phyloP scores from a whole-genome alignment of 2,113 vertebrate genomes.

The Chaenogobius annularis region DNA sequence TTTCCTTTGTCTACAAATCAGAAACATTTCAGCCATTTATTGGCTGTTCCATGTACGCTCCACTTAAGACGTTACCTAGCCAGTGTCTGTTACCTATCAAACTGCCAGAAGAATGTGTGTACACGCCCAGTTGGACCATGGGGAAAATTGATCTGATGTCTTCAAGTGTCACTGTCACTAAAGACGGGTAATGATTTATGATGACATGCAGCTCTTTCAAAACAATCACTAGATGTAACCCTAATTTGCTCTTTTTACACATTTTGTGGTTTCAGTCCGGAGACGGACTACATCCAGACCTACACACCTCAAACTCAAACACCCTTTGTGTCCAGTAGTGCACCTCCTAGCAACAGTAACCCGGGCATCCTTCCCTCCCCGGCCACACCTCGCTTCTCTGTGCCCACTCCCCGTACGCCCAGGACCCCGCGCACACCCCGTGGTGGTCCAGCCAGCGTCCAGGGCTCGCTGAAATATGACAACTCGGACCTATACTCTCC shows the following conservation, averaged over 20 bases:
- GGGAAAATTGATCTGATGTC: slow-evolving; percentile 93
- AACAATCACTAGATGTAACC: not conserved
- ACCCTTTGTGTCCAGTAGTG: slow-evolving; percentile 91
- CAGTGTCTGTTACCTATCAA: slow-evolving; percentile 92
- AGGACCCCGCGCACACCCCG: slow-evolving; percentile 93
- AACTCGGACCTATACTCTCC: slow-evolving; percentile 97
- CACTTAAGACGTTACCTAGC: slow-evolving; percentile 92
- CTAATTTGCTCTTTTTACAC: not conserved
- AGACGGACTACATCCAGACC: slow-evolving; percentile 92
- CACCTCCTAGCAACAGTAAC: slow-evolving; percentile 93
- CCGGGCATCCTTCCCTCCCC: slow-evolving; percentile 94
- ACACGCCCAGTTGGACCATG: slow-evolving; percentile 93
- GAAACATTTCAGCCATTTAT: slow-evolving; percentile 88
- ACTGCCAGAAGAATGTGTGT: slow-evolving; percentile 91
- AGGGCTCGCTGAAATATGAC: slow-evolving; percentile 96
- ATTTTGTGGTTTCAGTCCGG: slow-evolving; percentile 78
- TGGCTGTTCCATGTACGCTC: slow-evolving; percentile 95
- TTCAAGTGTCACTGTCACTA: slow-evolving; percentile 86
- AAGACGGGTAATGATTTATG: slow-evolving; percentile 83
- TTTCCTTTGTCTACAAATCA: slow-evolving; percentile 94
- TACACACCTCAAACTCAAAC: slow-evolving; percentile 96
- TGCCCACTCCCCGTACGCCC: slow-evolving; percentile 92
- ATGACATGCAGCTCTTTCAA: not conserved
- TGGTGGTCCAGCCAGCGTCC: slow-evolving; percentile 92
- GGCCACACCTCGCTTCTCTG: slow-evolving; percentile 92